Conservation (phyloP, 2,113 vertebrate genomes). For the Alligator mississippiensis region DNA sequence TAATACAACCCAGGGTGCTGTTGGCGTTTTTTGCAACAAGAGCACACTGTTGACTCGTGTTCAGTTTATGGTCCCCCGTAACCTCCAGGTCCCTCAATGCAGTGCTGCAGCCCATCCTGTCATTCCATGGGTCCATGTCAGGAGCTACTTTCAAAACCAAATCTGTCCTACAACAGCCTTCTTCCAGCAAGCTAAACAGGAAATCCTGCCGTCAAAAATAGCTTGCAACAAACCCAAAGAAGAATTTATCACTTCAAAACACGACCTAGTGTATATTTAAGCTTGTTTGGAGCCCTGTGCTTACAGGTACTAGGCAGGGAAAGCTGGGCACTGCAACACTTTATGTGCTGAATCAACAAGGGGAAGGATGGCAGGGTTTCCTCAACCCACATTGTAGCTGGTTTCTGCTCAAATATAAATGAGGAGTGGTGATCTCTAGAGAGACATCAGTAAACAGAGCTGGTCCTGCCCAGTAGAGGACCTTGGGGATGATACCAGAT, state of each 20-base stretch:
- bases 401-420: not conserved
- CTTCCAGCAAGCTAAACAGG: not conserved
- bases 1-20: no score
- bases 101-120: no score
- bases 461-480: not conserved
- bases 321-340: not conserved
- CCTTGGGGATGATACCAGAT: not conserved
- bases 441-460: not conserved
- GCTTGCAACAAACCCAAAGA: not conserved
- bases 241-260: not conserved
- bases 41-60: no score
- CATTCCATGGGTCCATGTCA: not conserved
- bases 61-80: no score
- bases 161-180: not conserved
- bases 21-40: no score
- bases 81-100: no score
- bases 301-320: not conserved
- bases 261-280: not conserved
- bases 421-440: not conserved
- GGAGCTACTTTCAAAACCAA: not conserved
- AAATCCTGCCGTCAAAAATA: not conserved
- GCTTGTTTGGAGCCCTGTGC: not conserved
- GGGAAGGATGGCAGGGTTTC: not conserved
- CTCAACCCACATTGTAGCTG: not conserved
- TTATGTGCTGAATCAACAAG: not conserved